These are phyloP conservation scores for Oscheius sp. DNA, from an alignment of 2,888 invertebrate species.

Conservation along the genomic window DNA sequence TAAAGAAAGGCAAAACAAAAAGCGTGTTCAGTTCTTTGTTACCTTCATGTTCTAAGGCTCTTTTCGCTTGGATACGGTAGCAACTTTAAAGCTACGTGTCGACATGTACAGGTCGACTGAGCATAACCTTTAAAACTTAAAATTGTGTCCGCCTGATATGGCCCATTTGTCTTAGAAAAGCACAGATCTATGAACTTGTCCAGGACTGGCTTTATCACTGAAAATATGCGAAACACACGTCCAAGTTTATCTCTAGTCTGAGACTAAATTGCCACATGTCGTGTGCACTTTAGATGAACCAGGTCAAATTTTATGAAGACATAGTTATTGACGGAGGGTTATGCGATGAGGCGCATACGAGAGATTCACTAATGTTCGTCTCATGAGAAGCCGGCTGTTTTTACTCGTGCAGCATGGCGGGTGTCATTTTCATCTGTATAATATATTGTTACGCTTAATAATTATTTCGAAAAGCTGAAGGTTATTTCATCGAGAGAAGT, in stretches of 20 bases:
- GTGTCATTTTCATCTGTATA: not conserved
- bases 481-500: conserved; percentile 4
- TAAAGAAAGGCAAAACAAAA: too few relatives aligned
- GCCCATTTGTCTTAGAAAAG: too few relatives aligned
- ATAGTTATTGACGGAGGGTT: not conserved
- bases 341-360: not conserved
- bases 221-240: too few relatives aligned
- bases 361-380: conserved; percentile 23
- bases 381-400: conserved; percentile 27
- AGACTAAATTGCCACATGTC: not conserved
- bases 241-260: not conserved
- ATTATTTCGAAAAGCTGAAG: not conserved
- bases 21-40: too few relatives aligned
- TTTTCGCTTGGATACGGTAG: too few relatives aligned
- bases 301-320: not conserved
- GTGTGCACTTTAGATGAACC: not conserved
- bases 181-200: too few relatives aligned
- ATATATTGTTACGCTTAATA: conserved; percentile 13
- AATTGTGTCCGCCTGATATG: too few relatives aligned
- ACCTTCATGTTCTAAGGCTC: too few relatives aligned
- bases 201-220: too few relatives aligned
- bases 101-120: too few relatives aligned
- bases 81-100: too few relatives aligned
- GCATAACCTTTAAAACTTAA: too few relatives aligned
- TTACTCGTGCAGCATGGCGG: not conserved